Evolutionary conservation across 2,888 invertebrate genomes (phyloP).

Genomic region (Gibbula magus): DNA sequence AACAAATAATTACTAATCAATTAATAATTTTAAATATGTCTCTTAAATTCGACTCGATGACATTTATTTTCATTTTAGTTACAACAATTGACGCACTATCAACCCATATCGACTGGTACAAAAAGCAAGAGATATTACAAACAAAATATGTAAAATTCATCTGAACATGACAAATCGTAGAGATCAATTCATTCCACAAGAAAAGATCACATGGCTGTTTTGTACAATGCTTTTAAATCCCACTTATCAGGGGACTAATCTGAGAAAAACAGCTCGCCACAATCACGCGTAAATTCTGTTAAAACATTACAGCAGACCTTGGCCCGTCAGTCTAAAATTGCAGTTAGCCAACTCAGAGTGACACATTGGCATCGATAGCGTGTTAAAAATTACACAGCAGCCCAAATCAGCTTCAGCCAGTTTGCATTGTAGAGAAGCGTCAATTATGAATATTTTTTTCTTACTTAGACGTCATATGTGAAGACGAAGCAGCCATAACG

Average conservation of each 20-base stretch:
- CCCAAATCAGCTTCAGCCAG: slow-evolving; percentile 14
- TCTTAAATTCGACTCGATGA: too few relatives aligned
- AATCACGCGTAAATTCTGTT: too few relatives aligned
- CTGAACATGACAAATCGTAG: not conserved
- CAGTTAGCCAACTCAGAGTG: slow-evolving; percentile 11
- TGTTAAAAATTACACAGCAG: slow-evolving; percentile 27
- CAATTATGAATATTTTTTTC: slow-evolving; percentile 26
- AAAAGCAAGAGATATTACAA: not conserved
- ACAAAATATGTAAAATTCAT: not conserved
- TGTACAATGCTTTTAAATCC: too few relatives aligned
- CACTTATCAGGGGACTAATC: too few relatives aligned
- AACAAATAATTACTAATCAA: too few relatives aligned
- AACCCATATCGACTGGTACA: too few relatives aligned
- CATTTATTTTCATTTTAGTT: too few relatives aligned
- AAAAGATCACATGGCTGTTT: too few relatives aligned
- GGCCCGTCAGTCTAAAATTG: not conserved
- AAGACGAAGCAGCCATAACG: slow-evolving; percentile 17
- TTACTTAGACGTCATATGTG: slow-evolving; percentile 16
- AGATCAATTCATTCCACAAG: too few relatives aligned
- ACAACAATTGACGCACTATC: too few relatives aligned
- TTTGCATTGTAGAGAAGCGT: slow-evolving; percentile 20
- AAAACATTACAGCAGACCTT: not conserved
- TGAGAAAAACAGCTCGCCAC: too few relatives aligned
- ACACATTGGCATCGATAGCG: slow-evolving; percentile 24
- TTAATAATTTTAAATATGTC: too few relatives aligned